These are phyloP conservation scores for Spea hammondii DNA, from an alignment of 2,797 vertebrate species.

Conservation along the genomic window DNA sequence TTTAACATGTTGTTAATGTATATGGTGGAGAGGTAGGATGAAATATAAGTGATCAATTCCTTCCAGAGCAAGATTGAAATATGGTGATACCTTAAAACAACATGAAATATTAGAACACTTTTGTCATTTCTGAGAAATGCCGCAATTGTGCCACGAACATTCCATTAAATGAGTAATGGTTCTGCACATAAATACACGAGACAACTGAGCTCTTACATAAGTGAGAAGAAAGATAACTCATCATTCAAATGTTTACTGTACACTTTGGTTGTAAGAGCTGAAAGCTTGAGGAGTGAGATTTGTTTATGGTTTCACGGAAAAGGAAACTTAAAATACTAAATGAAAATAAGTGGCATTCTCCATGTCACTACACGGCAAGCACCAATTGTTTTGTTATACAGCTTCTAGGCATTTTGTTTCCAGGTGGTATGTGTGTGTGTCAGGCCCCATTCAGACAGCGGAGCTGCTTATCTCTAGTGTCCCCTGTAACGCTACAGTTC, in stretches of 20 bases:
- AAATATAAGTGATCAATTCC: conserved; percentile 12
- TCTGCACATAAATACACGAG: conserved; percentile 26
- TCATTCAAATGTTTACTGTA: conserved; percentile 35
- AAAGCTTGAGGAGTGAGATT: conserved; percentile 4
- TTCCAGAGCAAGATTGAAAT: conserved; percentile 3
- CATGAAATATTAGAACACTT: conserved; percentile 10
- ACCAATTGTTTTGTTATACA: conserved; percentile 26
- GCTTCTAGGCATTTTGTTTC: conserved; percentile 4
- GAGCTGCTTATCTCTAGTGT: no score
- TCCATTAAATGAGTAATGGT: conserved; percentile 39
- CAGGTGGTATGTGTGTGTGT: not conserved
- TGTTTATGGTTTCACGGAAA: conserved; percentile 17
- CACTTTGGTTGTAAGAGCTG: conserved; percentile 2
- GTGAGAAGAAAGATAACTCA: conserved; percentile 33
- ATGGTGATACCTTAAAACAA: conserved; percentile 24
- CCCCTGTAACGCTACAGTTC: no score
- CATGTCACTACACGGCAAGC: conserved; percentile 18
- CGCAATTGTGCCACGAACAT: conserved; percentile 24
- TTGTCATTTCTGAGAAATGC: conserved; percentile 35
- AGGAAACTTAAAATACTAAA: conserved; percentile 23
- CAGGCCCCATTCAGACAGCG: no score
- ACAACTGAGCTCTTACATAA: conserved; percentile 17
- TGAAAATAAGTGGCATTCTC: conserved; percentile 6
- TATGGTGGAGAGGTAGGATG: not conserved
- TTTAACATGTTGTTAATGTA: no score